Conservation (phyloP, 2,888 invertebrate genomes). For the Anthophora plumipes region DNA sequence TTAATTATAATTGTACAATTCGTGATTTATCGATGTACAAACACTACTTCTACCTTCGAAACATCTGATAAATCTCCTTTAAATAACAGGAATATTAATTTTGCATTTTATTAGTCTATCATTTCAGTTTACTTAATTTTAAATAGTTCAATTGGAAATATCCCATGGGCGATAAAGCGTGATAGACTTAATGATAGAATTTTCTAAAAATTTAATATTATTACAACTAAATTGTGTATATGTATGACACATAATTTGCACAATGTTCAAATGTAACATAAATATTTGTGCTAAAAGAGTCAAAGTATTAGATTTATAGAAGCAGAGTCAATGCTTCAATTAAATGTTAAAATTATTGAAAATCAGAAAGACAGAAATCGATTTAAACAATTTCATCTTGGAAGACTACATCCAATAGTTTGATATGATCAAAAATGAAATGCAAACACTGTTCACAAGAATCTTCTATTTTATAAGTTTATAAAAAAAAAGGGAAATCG, state of each 20-base stretch:
- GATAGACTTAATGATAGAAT: conserved; percentile 25
- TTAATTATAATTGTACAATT: background rate
- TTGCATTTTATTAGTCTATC: conserved; percentile 15
- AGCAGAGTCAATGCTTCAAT: conserved; percentile 15
- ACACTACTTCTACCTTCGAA: background rate
- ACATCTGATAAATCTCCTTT: background rate
- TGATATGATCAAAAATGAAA: conserved; percentile 22
- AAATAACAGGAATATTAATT: conserved; percentile 12
- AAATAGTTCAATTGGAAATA: conserved; percentile 2
- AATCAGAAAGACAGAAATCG: conserved; percentile 3
- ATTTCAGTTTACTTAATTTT: background rate
- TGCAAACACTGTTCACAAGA: conserved; percentile 27
- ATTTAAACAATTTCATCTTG: conserved; percentile 13
- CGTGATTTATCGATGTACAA: background rate
- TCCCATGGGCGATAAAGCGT: conserved; percentile 7
- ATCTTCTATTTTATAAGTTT: conserved; percentile 38
- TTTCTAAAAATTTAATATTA: conserved; percentile 12
- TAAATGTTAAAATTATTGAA: conserved; percentile 16
- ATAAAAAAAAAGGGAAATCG: conserved; percentile 10
- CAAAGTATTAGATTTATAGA: conserved; percentile 13
- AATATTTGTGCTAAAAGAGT: conserved; percentile 29
- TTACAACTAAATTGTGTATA: conserved; percentile 28
- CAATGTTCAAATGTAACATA: conserved; percentile 35
- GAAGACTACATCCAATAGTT: conserved; percentile 47
- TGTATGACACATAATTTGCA: conserved; percentile 22